Base-by-base conservation (phyloP, 1,140 invertebrate genomes). In the Euwallacea similis region DNA sequence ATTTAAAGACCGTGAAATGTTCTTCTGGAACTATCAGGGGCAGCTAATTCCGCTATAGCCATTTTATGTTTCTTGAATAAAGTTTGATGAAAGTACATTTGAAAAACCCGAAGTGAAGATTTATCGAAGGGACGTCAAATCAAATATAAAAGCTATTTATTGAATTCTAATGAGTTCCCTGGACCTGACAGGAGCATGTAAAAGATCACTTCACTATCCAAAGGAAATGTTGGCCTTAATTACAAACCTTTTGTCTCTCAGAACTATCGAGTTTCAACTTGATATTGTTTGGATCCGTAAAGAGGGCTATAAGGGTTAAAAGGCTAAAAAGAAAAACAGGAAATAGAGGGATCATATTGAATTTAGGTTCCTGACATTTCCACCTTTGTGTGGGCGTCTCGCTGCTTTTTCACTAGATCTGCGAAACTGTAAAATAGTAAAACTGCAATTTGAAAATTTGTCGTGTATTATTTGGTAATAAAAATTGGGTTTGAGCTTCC, bases 141-240 rank as follows among this genome's bases (percentile, higher is more conserved):
- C 21, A 33, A 4, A 33, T 33, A 33, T 33, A 33, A 33, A 33
- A 33, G 21, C 21, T 33, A 33, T 33, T 33, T 33, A 33, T 33
- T 4, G 21, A 33, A 33, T 33, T 33, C 21, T 33, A 33, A 33
- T 33, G 21, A 33, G 21, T 33, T 33, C 21, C 21, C 21, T 33
- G 21, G 21, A 33, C 21, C 21, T 33, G 21, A 33, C 21, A 33
- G 21, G 21, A 4, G 21, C 21, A 33, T 33, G 21, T 33, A 33
- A 33, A 33, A 33, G 21, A 33, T 33, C 21, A 33, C 21, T 33
- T 33, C 21, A 33, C 46, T 64, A 21, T 64, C 44, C 42, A 64
- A 33, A 64, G 11, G 61, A 64, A 61, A 61, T 61, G 59, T 46
- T 64, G 61, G 15, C 46, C 61, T 64, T 64, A 64, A 64, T 64